These are phyloP conservation scores for Tetragnatha versicolor DNA, from an alignment of 1,140 invertebrate species.

Conservation along the genomic window DNA sequence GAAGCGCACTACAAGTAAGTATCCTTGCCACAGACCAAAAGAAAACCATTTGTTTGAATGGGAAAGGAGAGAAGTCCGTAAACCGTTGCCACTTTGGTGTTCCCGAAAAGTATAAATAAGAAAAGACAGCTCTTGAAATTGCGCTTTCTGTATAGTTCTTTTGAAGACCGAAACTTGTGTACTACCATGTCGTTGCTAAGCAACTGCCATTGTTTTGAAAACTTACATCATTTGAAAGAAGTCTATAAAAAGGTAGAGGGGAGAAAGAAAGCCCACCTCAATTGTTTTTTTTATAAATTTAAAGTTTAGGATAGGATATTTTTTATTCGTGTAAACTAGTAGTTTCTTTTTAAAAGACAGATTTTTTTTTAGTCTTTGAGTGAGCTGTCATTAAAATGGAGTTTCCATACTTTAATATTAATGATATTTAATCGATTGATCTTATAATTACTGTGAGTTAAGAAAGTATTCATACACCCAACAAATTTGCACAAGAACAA, in stretches of 20 bases:
- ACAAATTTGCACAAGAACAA: no score
- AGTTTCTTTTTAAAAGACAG: no score
- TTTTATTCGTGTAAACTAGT: not conserved
- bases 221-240: constrained; percentile 26
- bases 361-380: no score
- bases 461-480: no score
- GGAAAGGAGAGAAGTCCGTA: not conserved
- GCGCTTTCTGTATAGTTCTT: not conserved
- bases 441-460: no score
- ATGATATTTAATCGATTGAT: no score
- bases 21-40: not conserved
- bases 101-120: not conserved
- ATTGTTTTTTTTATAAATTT: constrained; percentile 22
- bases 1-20: no score
- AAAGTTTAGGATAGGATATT: not conserved
- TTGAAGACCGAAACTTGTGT: not conserved
- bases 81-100: not conserved
- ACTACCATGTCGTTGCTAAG: constrained; percentile 23
- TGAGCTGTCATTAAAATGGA: no score
- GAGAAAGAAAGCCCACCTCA: not conserved
- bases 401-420: no score
- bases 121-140: constrained; percentile 28
- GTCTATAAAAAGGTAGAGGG: not conserved
- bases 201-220: not conserved
- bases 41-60: not conserved